Evolutionary conservation across 2,113 vertebrate species (phyloP).

Genomic region (Neodon shergylaensis): DNA sequence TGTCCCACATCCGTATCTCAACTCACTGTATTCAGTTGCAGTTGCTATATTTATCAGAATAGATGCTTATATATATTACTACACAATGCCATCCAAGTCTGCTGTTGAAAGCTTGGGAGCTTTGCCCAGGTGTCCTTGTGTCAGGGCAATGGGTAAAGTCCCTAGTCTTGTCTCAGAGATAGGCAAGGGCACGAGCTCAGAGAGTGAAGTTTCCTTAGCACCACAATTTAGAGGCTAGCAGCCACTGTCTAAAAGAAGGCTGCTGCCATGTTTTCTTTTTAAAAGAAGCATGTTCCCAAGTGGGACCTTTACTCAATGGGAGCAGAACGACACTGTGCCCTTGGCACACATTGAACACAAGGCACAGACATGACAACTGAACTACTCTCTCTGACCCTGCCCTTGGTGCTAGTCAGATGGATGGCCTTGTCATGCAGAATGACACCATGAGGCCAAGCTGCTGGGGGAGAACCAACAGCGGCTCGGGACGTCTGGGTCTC

Average conservation of each 20-base stretch:
- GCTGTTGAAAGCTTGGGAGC: background rate
- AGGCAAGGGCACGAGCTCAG: background rate
- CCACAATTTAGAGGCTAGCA: background rate
- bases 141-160: background rate
- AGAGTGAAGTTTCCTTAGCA: accelerated
- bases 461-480: background rate
- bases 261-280: constrained; percentile 11
- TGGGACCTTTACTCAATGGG: background rate
- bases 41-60: background rate
- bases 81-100: too few species aligned
- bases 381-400: background rate
- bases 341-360: accelerated
- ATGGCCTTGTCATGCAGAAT: too few species aligned
- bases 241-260: background rate
- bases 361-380: accelerated
- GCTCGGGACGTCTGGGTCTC: background rate
- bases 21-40: background rate
- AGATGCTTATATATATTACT: background rate
- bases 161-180: background rate
- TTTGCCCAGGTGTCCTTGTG: background rate
- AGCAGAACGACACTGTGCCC: background rate
- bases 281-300: constrained; percentile 2
- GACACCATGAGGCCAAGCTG: background rate
- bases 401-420: background rate
- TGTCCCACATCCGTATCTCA: background rate